Evolutionary conservation across 2,113 vertebrate species (phyloP), one percentile per base, ranked within the genome.

Genomic region (Stegostoma tigrinum): DNA sequence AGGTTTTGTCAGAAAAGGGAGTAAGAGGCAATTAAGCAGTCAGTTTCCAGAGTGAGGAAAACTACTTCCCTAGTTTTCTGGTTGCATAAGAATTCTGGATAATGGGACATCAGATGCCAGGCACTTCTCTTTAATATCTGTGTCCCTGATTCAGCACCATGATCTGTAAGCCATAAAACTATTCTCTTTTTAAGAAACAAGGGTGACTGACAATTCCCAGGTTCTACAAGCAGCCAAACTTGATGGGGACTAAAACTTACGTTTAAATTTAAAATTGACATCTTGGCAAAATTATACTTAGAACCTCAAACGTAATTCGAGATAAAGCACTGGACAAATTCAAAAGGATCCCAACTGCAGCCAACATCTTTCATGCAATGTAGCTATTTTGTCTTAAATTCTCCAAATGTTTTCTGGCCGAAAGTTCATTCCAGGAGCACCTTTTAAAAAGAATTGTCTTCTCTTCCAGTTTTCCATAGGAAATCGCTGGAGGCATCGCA

Each of bases 401-500:
- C 61, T 66, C 21, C 15, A 34, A 30, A n/a, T 2, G 15, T 34
- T n/a, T 90, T 17, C 52, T 34, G 52, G 61, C 24, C 8, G 52
- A 52, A 87, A 6, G 52, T 90, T 42, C 80, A 42, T 19, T 42
- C 38, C 5, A 0, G 89, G 61, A 15, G 17, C 55, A 64, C 27
- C 0, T 21, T 90, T 94, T 90, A 14, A 68, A 45, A 72, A 95
- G 24, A 72, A 48, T 45, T 95, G 67, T 95, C 96, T 95, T 97
- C 94, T 87, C 96, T 42, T 94, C 66, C 97, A 99, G 99, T 99
- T 98, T 98, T 98, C 99, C 96, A 95, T 99, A 96, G 98, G 96
- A 96, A 99, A 98, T 96, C 98, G 98, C 17, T 98, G 98, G 97
- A 98, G 96, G 96, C 98, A 98, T 96, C 97, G 97, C 42, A 97